Conservation (phyloP, 2,888 invertebrate genomes). For the Drosophila dives region DNA sequence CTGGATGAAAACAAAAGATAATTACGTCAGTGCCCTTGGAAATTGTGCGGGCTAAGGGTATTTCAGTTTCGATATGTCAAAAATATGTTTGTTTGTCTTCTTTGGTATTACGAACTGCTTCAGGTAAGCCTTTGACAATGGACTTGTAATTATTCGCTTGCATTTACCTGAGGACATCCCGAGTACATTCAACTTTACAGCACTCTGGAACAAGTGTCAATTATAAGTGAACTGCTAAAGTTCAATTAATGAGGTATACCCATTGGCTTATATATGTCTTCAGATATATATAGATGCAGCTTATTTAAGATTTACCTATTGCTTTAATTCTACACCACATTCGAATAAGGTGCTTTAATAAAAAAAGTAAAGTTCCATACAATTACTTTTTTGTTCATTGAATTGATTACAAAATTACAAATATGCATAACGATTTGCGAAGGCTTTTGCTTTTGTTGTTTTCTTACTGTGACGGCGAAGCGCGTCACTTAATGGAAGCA, state of each 20-base stretch:
- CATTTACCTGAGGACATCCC: conserved; percentile 33
- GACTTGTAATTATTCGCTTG: conserved; percentile 26
- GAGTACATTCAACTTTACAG: conserved; percentile 17
- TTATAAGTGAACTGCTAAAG: background rate
- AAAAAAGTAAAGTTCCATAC: conserved; percentile 23
- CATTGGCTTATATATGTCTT: background rate
- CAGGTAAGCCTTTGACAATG: conserved; percentile 18
- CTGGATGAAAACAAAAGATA: background rate
- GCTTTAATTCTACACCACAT: background rate
- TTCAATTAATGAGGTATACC: background rate
- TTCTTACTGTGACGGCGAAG: conserved; percentile 61
- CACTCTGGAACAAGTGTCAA: background rate
- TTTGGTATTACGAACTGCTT: conserved; percentile 3
- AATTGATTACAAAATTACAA: conserved; percentile 20
- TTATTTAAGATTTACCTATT: conserved; percentile 4
- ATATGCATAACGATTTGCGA: conserved; percentile 23
- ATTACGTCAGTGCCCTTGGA: background rate
- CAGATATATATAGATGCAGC: background rate
- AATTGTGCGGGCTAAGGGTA: background rate
- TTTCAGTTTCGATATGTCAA: background rate
- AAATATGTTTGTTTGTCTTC: background rate
- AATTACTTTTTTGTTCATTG: conserved; percentile 26
- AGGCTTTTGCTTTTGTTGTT: conserved; percentile 25
- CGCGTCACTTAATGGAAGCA: conserved; percentile 74
- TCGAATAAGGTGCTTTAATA: background rate